Evolutionary conservation across 2,888 invertebrate species (phyloP), one percentile per base, ranked within the genome.

Genomic region (Platycheirus albimanus): DNA sequence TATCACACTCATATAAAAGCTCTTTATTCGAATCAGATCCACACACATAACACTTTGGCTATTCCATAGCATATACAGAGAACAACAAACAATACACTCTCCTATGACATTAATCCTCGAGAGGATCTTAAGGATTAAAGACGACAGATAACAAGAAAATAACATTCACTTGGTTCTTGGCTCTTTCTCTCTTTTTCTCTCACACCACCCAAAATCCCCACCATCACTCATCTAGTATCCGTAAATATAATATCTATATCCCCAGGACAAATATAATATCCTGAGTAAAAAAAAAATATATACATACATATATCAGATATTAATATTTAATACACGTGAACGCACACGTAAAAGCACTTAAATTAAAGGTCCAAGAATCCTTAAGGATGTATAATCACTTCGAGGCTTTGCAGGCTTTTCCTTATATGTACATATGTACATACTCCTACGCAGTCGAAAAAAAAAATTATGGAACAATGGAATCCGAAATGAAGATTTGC

Each of bases 301-400:
- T 15, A 43, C 66, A 66, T 77, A 17, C n/a, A 13, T 24, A 43
- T 71, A 71, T 77, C 19, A 45, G 38, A 67, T 72, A 81, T 81
- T 81, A 81, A 81, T 81, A 81, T 77, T 81, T 81, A 77, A 81
- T 72, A 41, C 76, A 80, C 77, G 77, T 71, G 67, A 67, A 77
- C 66, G 77, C 81, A 81, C 83, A 83, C 83, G 83, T 83, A 83
- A 77, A 83, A 78, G 83, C 83, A 83, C 83, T 83, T 83, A 83
- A 78, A 83, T 74, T 78, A 78, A 83, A 77, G 77, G 77, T 72
- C 71, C 77, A 67, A 36, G 66, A 64, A 69, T 63, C 72, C 49
- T 49, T 30, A 30, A 24, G 20, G 56, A 41, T n/a, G 13, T 33
- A 54, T 58, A 77, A 71, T 66, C 63, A 54, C 71, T 41, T 51